Evolutionary conservation across 1,140 invertebrate species (phyloP).

Genomic region (Megathymus violae): DNA sequence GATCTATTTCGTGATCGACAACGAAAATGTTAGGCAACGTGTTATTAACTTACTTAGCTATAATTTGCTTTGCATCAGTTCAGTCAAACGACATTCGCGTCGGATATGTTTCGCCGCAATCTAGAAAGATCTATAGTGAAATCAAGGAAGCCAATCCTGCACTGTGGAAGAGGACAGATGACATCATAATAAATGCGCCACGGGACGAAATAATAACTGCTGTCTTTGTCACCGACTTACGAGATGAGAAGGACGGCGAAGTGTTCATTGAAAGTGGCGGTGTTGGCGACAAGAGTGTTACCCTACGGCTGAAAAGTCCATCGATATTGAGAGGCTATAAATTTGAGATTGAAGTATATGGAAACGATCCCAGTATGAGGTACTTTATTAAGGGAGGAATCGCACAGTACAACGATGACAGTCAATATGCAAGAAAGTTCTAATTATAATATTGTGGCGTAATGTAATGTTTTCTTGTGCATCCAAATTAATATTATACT

Average conservation of each 20-base stretch:
- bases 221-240: constrained; percentile 62
- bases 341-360: constrained; percentile 69
- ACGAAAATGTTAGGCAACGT: constrained; percentile 31
- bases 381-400: constrained; percentile 52
- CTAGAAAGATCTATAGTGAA: constrained; percentile 64
- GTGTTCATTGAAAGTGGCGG: constrained; percentile 66
- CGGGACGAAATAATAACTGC: constrained; percentile 63
- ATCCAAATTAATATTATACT: background rate
- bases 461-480: background rate
- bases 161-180: constrained; percentile 68
- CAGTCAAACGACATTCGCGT: constrained; percentile 58
- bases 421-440: constrained; percentile 57
- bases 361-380: constrained; percentile 46
- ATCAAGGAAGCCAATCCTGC: constrained; percentile 68
- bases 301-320: constrained; percentile 63
- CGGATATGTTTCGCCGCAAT: constrained; percentile 47
- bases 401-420: constrained; percentile 45
- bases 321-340: constrained; percentile 70
- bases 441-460: constrained; percentile 29
- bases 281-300: constrained; percentile 63
- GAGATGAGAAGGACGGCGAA: constrained; percentile 65
- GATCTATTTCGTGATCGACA: background rate
- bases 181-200: constrained; percentile 60
- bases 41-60: constrained; percentile 1
- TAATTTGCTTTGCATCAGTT: constrained; percentile 23